A percentile compares a stretch with the other conserved stretches of the same genome.
Conservation (phyloP, 2,797 vertebrate species). For the Sternotherus odoratus region DNA sequence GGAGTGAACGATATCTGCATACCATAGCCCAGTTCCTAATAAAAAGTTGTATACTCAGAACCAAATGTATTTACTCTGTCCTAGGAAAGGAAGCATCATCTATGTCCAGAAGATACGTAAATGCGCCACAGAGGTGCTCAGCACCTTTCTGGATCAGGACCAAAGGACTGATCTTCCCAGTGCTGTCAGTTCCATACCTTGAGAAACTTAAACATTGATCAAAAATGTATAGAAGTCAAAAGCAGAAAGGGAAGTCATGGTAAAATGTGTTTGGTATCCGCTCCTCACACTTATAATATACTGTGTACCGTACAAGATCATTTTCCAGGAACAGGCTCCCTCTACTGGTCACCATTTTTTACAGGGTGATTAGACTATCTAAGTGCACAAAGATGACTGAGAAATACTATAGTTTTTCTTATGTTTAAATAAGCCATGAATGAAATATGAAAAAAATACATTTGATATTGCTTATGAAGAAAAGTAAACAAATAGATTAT, state of each 20-base stretch:
- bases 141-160: not conserved
- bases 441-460: not conserved
- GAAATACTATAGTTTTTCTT: not conserved
- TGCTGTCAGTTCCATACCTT: not conserved
- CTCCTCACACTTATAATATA: not conserved
- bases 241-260: not conserved
- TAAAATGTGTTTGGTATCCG: not conserved
- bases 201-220: not conserved
- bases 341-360: conserved; percentile 79
- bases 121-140: not conserved
- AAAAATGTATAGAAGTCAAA: not conserved
- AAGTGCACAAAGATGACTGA: not conserved
- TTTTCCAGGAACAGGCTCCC: conserved; percentile 82
- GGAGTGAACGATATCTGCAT: accelerated
- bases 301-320: conserved; percentile 6
- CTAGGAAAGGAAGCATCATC: accelerated
- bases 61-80: not conserved
- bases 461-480: not conserved
- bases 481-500: not conserved
- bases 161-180: accelerated
- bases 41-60: not conserved
- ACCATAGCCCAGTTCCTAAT: not conserved
- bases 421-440: not conserved
- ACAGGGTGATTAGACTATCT: conserved; percentile 34
- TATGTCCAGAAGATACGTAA: not conserved